Base-by-base conservation (phyloP, 2,888 invertebrate species). In the Drosophila cracens region DNA sequence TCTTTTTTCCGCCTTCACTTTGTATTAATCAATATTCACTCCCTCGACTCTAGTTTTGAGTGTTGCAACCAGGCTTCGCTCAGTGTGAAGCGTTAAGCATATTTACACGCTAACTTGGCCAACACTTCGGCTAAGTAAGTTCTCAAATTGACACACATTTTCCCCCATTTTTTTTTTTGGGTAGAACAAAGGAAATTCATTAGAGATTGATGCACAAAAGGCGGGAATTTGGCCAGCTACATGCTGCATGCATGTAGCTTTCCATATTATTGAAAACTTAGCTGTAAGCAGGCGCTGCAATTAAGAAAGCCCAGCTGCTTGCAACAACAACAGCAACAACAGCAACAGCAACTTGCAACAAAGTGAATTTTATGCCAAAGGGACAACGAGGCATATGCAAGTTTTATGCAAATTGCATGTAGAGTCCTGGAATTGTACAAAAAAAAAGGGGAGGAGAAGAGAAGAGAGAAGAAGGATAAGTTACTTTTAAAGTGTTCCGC, bases 231-330 rank as follows among this genome's bases (percentile, higher is more conserved):
- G 63, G 49, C 66, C 69, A 66, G 77, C 61, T 67, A 78, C 74
- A 82, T 62, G 82, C 70, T 73, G 8, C 25, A 2, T 13, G 54
- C 56, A 82, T 69, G 82, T 25, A 25, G 25, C 71, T 81, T 83
- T 82, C 78, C 74, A 76, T 82, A 79, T 87, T 89, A 86, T 87
- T 86, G 89, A 81, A 81, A 89, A 89, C 80, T 89, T 86, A 82
- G 66, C 69, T 78, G 83, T 83, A 67, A 72, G 88, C 71, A 73
- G 70, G 56, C 62, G 65, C 53, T 76, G 84, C 82, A 87, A 88
- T 88, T 88, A 88, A 88, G 73, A 68, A 33, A 61, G 51, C 46
- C 66, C 65, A 61, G 27, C 49, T 18, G 16, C 46, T 25, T 46
- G 34, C 59, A 66, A 29, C 68, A 62, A 18, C 27, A 58, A 29